Conservation (phyloP, 2,113 vertebrate genomes). For the Cinclus cinclus region DNA sequence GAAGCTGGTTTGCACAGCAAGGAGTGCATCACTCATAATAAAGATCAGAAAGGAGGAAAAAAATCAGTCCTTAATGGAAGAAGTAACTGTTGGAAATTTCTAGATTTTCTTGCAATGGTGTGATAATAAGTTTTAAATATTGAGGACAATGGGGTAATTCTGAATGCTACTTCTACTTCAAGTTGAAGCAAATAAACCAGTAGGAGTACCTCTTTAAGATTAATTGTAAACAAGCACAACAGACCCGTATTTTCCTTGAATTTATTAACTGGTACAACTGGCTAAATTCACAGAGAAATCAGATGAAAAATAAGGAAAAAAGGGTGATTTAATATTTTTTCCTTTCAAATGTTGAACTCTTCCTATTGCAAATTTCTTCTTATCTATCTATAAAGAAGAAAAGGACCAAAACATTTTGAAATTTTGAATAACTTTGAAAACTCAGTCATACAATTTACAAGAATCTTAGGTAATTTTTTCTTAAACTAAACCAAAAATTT, state of each 20-base stretch:
- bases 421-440: background rate
- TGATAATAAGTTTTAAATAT: constrained; percentile 11
- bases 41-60: background rate
- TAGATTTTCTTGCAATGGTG: background rate
- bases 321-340: background rate
- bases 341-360: background rate
- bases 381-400: background rate
- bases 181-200: background rate
- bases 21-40: background rate
- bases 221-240: background rate
- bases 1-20: background rate
- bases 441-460: background rate
- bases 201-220: background rate
- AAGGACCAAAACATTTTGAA: background rate
- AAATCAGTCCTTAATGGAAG: constrained; percentile 1
- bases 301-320: background rate
- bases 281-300: background rate
- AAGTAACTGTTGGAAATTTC: background rate
- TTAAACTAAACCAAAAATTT: background rate
- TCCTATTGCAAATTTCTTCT: background rate
- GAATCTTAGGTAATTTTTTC: background rate
- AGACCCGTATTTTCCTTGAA: background rate
- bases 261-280: background rate
- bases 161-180: background rate
- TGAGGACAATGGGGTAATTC: background rate